phyloP scores from a whole-genome alignment of 2,113 vertebrate species.

The Archocentrus centrarchus region DNA sequence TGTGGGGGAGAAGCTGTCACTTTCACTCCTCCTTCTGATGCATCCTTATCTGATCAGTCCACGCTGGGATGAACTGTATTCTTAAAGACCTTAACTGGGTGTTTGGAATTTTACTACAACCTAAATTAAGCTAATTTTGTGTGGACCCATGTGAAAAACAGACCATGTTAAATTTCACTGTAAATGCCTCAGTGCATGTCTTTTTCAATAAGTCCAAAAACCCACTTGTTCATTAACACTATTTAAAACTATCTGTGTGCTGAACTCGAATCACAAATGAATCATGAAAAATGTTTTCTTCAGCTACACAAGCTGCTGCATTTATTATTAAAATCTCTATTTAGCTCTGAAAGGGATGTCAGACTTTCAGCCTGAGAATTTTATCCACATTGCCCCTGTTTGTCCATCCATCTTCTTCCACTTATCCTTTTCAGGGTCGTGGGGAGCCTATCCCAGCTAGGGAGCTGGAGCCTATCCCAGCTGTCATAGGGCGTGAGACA shows the following conservation, averaged over 20 bases:
- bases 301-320: background rate
- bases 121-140: background rate
- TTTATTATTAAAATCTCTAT: too few species aligned
- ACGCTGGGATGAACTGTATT: constrained; percentile 1
- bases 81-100: background rate
- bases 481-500: too few species aligned
- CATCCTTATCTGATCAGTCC: constrained; percentile 51
- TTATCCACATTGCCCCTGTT: background rate
- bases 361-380: background rate
- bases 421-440: too few species aligned
- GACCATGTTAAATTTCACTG: background rate
- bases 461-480: too few species aligned
- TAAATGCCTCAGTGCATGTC: background rate
- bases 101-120: background rate
- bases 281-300: background rate
- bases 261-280: background rate
- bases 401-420: too few species aligned
- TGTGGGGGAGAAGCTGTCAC: constrained; percentile 33
- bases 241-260: background rate
- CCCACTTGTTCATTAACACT: background rate
- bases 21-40: constrained; percentile 48
- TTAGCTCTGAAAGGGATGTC: too few species aligned
- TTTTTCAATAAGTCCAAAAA: background rate
- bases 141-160: background rate
- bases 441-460: too few species aligned